A percentile compares a stretch with the other conserved stretches of the same genome.
phyloP scores from a whole-genome alignment of 2,113 vertebrate species.

The Oxyruncus cristatus region DNA sequence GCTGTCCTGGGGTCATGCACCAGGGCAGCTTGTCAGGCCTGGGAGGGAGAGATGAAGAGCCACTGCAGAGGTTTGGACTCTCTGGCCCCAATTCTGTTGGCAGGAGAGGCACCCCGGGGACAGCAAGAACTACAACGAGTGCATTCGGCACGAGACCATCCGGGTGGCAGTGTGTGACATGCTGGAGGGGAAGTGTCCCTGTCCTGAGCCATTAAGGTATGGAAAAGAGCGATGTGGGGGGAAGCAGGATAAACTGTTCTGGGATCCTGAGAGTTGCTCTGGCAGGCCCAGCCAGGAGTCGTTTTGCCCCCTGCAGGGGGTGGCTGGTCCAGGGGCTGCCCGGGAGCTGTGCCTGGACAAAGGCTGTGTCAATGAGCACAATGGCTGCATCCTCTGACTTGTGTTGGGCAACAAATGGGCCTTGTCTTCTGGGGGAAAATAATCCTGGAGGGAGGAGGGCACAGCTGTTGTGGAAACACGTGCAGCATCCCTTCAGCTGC shows the following conservation, averaged over 20 bases:
- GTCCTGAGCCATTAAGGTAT: conserved; percentile 91
- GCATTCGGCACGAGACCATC: conserved; percentile 96
- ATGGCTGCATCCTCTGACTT: neutral
- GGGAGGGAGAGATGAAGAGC: neutral
- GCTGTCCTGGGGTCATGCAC: neutral
- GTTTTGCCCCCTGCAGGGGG: neutral
- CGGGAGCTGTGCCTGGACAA: neutral
- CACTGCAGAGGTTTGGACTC: neutral
- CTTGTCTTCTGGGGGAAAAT: neutral
- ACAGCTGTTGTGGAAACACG: neutral
- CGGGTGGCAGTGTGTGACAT: conserved; percentile 97
- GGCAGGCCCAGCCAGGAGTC: neutral
- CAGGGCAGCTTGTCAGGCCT: neutral
- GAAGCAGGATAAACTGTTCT: neutral
- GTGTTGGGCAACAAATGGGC: neutral
- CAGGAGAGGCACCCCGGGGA: conserved; percentile 97
- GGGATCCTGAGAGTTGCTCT: neutral
- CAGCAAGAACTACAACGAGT: conserved; percentile 98
- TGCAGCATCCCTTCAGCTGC: neutral
- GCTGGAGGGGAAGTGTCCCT: conserved; percentile 94
- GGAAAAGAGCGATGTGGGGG: neutral
- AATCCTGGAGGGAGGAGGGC: neutral
- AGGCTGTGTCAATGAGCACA: neutral
- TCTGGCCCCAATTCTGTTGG: neutral
- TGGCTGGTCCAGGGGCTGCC: neutral